Conservation (phyloP, 2,113 vertebrate genomes). For the Phalacrocorax brasilianus region DNA sequence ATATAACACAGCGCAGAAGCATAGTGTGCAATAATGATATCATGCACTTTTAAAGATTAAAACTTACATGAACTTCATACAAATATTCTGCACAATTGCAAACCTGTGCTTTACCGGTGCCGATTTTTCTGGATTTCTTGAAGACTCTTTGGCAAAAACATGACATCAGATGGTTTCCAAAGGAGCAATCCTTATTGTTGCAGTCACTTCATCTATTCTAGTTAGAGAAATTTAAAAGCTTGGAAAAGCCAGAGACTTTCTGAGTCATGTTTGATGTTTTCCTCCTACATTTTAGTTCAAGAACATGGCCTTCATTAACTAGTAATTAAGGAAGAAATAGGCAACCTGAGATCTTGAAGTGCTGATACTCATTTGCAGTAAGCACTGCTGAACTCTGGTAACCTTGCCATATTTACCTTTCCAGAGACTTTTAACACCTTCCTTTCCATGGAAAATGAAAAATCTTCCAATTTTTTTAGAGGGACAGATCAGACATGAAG, state of each 20-base stretch:
- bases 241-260: not conserved
- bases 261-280: not conserved
- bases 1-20: not conserved
- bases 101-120: not conserved
- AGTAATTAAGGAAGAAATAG: not conserved
- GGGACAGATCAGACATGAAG: not conserved
- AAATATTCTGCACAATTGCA: not conserved
- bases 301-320: not conserved
- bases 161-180: not conserved
- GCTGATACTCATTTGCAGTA: not conserved
- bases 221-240: not conserved
- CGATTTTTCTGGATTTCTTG: not conserved
- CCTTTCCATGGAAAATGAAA: not conserved
- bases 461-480: not conserved
- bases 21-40: not conserved
- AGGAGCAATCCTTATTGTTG: not conserved
- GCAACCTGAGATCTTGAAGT: not conserved
- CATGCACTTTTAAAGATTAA: not conserved
- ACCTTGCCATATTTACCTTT: not conserved
- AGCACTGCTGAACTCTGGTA: not conserved
- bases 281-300: not conserved
- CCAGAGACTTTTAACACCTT: not conserved
- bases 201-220: not conserved
- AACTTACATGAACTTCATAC: not conserved
- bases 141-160: not conserved